Conservation (phyloP, 2,888 invertebrate genomes). For the Belgica antarctica region DNA sequence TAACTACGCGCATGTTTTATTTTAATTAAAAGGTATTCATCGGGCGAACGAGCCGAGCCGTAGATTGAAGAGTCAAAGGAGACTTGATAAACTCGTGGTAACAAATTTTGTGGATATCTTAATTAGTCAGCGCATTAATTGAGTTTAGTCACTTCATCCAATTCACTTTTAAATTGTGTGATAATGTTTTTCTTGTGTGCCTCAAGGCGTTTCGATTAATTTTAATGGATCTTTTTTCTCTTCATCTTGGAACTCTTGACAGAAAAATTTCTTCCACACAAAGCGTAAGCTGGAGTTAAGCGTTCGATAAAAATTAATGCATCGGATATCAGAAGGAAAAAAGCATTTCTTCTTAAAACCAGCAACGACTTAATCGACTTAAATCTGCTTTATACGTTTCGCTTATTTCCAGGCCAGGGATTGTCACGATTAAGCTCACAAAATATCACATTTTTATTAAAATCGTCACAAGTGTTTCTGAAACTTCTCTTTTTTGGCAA, state of each 20-base stretch:
- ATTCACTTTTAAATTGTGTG: constrained; percentile 36
- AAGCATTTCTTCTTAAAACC: background rate
- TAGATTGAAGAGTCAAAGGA: background rate
- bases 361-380: background rate
- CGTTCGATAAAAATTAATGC: constrained; percentile 7
- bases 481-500: no score
- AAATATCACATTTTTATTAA: no score
- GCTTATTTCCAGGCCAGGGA: no score
- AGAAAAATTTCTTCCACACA: background rate
- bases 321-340: background rate
- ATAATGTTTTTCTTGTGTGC: constrained; percentile 34
- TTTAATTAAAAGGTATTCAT: constrained; percentile 41
- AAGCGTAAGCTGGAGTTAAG: background rate
- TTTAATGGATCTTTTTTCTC: constrained; percentile 38
- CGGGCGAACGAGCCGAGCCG: no score
- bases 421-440: no score
- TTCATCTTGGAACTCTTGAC: background rate
- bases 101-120: constrained; percentile 37
- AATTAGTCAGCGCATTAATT: constrained; percentile 43
- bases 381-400: no score
- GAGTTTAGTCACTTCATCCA: constrained; percentile 34
- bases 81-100: constrained; percentile 19
- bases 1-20: constrained; percentile 15
- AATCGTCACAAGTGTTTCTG: no score
- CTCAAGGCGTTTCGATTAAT: constrained; percentile 42